Conservation (phyloP, 2,888 invertebrate genomes). For the Saturnia pavonia region DNA sequence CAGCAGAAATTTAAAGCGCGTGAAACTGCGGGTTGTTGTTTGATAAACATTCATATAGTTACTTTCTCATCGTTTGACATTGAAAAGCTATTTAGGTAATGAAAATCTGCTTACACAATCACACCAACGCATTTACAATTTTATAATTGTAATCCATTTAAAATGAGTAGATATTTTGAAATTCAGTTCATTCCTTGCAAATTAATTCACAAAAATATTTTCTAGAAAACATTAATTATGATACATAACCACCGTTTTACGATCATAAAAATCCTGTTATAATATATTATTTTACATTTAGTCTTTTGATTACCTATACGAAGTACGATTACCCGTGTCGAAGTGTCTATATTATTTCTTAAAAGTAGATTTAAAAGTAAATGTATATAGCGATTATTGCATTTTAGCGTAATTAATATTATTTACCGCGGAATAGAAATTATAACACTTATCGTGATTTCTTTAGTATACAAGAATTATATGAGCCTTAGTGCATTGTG, state of each 20-base stretch:
- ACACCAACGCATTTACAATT: neutral
- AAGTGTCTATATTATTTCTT: too few species aligned
- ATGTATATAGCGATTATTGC: too few species aligned
- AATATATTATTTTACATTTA: too few species aligned
- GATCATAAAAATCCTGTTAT: neutral
- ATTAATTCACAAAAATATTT: neutral
- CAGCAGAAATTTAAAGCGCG: neutral
- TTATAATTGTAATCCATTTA: neutral
- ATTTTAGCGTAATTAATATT: too few species aligned
- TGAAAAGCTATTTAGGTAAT: neutral
- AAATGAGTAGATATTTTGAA: neutral
- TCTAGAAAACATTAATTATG: neutral
- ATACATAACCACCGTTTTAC: neutral
- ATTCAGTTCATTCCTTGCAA: neutral
- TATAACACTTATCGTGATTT: too few species aligned
- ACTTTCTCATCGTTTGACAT: constrained; percentile 3
- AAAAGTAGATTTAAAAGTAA: too few species aligned
- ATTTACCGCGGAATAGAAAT: too few species aligned
- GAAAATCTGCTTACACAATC: neutral
- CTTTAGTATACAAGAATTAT: neutral
- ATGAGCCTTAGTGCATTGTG: neutral
- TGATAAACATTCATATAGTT: neutral
- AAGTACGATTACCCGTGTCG: too few species aligned
- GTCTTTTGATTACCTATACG: too few species aligned
- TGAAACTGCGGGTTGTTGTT: neutral